These are phyloP conservation scores for Neoaliturus tenellus DNA, from an alignment of 2,888 invertebrate genomes.

Conservation along the genomic window DNA sequence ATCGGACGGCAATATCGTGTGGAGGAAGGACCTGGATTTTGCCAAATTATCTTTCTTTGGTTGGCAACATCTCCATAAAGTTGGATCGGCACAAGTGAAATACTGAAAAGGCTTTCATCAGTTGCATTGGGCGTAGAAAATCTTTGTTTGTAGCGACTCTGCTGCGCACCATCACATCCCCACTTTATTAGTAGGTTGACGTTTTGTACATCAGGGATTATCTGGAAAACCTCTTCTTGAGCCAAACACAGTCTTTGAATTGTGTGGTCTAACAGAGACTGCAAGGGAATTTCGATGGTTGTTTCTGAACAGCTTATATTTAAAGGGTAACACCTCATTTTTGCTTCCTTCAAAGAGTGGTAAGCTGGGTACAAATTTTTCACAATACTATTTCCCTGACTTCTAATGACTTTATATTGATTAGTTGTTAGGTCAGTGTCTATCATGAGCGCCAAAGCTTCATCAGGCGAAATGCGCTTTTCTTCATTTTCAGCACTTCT, in stretches of 20 bases:
- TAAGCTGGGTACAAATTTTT: background rate
- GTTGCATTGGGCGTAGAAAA: background rate
- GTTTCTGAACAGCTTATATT: background rate
- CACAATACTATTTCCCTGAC: background rate
- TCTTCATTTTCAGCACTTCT: no score
- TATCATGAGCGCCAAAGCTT: no score
- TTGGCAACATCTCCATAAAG: no score
- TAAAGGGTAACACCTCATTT: background rate
- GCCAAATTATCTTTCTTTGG: background rate
- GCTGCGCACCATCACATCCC: constrained; percentile 3
- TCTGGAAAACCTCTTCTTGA: no score
- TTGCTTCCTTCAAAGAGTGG: background rate
- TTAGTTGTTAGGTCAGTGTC: no score
- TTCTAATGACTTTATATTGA: no score
- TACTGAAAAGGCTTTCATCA: background rate
- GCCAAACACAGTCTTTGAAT: no score
- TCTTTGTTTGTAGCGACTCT: background rate
- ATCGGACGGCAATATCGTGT: background rate
- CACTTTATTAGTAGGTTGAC: background rate
- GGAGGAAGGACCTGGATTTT: background rate
- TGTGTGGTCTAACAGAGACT: no score
- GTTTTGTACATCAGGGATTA: background rate
- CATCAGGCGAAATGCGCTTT: no score
- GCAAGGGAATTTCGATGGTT: background rate
- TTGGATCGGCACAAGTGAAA: background rate